These are phyloP conservation scores for Hepsetus odoe DNA, from an alignment of 2,113 vertebrate genomes.

Conservation along the genomic window DNA sequence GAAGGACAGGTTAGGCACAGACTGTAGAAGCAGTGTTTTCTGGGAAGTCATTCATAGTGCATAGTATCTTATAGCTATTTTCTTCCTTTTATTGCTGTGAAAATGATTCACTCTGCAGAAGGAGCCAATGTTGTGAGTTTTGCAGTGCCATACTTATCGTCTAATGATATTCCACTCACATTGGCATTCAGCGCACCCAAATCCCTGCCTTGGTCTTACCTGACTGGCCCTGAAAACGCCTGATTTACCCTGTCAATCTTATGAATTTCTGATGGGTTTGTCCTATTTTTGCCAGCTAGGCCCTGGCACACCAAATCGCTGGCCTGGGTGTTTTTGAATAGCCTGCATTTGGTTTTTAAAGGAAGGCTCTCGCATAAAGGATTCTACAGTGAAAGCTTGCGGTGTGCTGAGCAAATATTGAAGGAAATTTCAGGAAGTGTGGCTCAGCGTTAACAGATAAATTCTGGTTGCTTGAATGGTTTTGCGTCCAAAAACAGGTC, in stretches of 20 bases:
- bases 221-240: conserved; percentile 10
- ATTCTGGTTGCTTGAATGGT: not conserved
- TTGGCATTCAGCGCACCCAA: conserved; percentile 28
- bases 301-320: conserved; percentile 11
- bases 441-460: conserved; percentile 11
- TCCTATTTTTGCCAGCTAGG: conserved; percentile 16
- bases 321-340: conserved; percentile 12
- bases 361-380: not conserved
- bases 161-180: conserved; percentile 22
- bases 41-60: conserved; percentile 33
- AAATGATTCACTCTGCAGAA: conserved; percentile 28
- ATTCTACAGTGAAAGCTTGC: conserved; percentile 1
- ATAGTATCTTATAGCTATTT: conserved; percentile 11
- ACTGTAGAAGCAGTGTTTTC: not conserved
- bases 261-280: conserved; percentile 23
- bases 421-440: not conserved
- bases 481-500: not conserved
- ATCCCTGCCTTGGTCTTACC: conserved; percentile 17
- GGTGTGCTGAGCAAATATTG: not conserved
- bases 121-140: conserved; percentile 30
- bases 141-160: conserved; percentile 23
- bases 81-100: conserved; percentile 34
- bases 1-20: not conserved
- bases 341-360: conserved; percentile 22
- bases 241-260: conserved; percentile 23